These are phyloP conservation scores for Malurus elegans DNA, from an alignment of 2,113 vertebrate species.

Conservation along the genomic window DNA sequence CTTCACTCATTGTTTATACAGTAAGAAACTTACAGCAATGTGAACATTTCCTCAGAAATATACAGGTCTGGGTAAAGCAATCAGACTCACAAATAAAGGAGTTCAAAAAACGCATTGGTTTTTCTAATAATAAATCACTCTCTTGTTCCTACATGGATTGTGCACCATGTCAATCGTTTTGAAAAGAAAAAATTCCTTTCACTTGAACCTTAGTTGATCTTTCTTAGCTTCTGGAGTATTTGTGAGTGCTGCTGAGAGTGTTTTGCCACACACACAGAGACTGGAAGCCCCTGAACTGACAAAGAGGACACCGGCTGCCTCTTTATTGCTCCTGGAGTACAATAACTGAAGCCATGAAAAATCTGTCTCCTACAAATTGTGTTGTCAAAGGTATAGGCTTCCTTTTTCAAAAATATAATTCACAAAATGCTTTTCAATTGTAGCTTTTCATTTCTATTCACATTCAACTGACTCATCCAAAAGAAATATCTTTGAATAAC, in stretches of 20 bases:
- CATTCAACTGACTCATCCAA: not conserved
- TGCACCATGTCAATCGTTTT: not conserved
- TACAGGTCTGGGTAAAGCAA: not conserved
- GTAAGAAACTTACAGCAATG: not conserved
- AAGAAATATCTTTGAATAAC: not conserved
- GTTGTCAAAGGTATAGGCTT: conserved; percentile 1
- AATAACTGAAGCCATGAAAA: conserved; percentile 10
- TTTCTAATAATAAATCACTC: not conserved
- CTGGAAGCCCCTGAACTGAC: conserved; percentile 4
- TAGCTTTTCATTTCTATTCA: conserved; percentile 24
- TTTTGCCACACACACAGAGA: not conserved
- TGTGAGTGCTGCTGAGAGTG: not conserved
- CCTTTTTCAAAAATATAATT: not conserved
- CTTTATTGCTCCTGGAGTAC: conserved; percentile 11
- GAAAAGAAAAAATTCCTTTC: conserved; percentile 7
- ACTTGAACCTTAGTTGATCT: not conserved
- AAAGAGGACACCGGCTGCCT: not conserved
- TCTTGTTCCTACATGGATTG: not conserved
- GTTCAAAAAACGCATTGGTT: not conserved
- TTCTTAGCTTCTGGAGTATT: conserved; percentile 15
- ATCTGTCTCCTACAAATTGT: conserved; percentile 10
- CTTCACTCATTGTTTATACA: not conserved
- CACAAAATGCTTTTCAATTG: conserved; percentile 7
- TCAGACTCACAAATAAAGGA: not conserved
- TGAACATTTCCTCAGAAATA: not conserved